Evolutionary conservation across 2,888 invertebrate genomes (phyloP), one percentile per base, ranked within the genome.

Genomic region (Acrobasis consociella): DNA sequence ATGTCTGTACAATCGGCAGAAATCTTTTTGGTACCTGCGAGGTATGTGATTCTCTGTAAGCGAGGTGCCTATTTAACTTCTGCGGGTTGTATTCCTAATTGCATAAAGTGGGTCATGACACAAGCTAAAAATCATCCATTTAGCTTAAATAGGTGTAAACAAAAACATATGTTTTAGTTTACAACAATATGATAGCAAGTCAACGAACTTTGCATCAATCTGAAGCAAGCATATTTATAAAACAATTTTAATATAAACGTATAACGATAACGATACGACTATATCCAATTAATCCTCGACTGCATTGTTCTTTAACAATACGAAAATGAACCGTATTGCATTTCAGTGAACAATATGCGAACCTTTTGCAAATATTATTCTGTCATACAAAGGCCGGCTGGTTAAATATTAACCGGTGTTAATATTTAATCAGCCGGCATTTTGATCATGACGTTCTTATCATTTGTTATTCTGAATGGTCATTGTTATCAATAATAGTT

Each of bases 311-410:
- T 10, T 2, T 11, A 56, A 56, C 42, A 42, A 46, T 56, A 42
- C 8, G 56, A 56, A 56, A 56, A 53, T 9, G 53, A 53, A 38
- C 53, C 53, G 15, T 53, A 53, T 53, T 15, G 13, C 11, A 53
- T 53, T 53, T 38, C 53, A 53, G 46, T 13, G 11, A 46, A 46
- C 42, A 42, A n/a, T 42, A 42, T 11, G 10, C 42, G 42, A 13
- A 46, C 15, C 15, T 53, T 7, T 38, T 10, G 38, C 53, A 53
- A 53, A 16, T 53, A 53, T 53, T 53, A 53, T 53, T 38, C n/a
- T 2, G 38, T 15, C 13, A 53, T 15, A 38, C 53, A 53, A 22
- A 22, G 13, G 2, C 31, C 51, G 17, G 15, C n/a, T 53, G 53
- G 9, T 38, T 31, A 37, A 53, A 53, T 38, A 53, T 53, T 15